A percentile compares a stretch with the other conserved stretches of the same genome.
phyloP scores from a whole-genome alignment of 2,888 invertebrate genomes.

The Epiblema foenella region DNA sequence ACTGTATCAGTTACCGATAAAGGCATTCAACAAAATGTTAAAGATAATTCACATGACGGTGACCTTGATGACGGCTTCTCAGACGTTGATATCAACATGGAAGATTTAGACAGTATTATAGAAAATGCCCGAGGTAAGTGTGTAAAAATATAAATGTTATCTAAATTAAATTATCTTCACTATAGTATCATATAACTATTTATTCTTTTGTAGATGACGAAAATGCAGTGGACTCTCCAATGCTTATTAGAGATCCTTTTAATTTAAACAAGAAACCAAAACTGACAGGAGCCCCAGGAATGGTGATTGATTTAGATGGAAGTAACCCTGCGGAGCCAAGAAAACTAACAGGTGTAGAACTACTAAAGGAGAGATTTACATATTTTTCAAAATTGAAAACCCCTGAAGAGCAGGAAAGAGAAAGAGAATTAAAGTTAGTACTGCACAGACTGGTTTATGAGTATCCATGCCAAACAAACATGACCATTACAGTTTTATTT shows the following conservation, averaged over 20 bases:
- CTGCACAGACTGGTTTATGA: conserved; percentile 1
- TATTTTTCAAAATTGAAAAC: conserved; percentile 86
- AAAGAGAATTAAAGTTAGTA: conserved; percentile 84
- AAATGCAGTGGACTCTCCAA: conserved; percentile 53
- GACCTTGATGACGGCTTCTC: conserved; percentile 60
- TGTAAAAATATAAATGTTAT: too few relatives aligned
- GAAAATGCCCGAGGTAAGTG: conserved; percentile 66
- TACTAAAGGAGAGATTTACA: conserved; percentile 89
- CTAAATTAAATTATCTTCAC: too few relatives aligned
- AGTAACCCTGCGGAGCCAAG: conserved; percentile 54
- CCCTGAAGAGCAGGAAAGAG: conserved; percentile 79
- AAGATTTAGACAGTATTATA: conserved; percentile 71
- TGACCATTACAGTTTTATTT: background rate
- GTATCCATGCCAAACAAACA: background rate
- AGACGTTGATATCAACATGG: conserved; percentile 70
- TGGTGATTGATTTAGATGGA: conserved; percentile 73
- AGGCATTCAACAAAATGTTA: conserved; percentile 9
- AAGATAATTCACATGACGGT: conserved; percentile 33
- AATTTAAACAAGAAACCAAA: conserved; percentile 68
- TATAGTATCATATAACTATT: conserved; percentile 1
- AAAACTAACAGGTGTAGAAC: conserved; percentile 85
- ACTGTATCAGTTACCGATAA: conserved; percentile 21
- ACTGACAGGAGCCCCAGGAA: conserved; percentile 81
- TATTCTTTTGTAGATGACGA: conserved; percentile 52
- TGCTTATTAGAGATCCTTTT: conserved; percentile 52